Conservation (phyloP, 1,140 invertebrate species). For the Pseudachorutes palmiensis region DNA sequence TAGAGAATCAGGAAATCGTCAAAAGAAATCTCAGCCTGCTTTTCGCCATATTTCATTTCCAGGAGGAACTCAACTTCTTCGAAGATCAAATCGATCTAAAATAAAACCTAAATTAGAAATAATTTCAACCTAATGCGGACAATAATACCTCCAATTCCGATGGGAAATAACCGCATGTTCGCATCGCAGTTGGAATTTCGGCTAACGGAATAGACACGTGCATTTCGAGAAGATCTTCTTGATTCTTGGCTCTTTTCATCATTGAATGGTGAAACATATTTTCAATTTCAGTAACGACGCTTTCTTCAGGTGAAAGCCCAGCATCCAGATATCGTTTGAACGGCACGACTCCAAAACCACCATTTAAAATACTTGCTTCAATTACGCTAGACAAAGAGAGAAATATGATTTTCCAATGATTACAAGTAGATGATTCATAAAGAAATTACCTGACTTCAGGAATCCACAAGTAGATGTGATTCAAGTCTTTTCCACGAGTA, state of each 20-base stretch:
- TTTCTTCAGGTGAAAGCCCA: constrained; percentile 39
- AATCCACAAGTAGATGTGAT: constrained; percentile 52
- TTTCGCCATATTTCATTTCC: constrained; percentile 46
- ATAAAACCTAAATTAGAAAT: not conserved
- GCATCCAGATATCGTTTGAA: constrained; percentile 53
- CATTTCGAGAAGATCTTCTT: constrained; percentile 49
- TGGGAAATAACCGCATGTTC: constrained; percentile 64
- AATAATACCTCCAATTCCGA: constrained; percentile 60
- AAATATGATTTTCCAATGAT: constrained; percentile 16
- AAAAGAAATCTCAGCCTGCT: constrained; percentile 53
- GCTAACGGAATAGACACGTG: constrained; percentile 52
- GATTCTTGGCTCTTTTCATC: constrained; percentile 58
- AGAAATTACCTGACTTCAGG: constrained; percentile 49
- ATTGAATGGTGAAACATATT: constrained; percentile 47
- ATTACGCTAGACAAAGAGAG: constrained; percentile 46
- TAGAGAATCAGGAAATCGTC: constrained; percentile 63
- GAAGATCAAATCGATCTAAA: constrained; percentile 57
- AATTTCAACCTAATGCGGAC: not conserved
- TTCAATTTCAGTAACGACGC: constrained; percentile 22
- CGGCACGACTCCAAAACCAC: constrained; percentile 50
- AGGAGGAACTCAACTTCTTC: constrained; percentile 54
- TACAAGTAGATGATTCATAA: constrained; percentile 9
- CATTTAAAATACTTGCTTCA: constrained; percentile 45
- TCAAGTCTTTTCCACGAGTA: constrained; percentile 51
- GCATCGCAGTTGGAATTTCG: constrained; percentile 60